A percentile compares a stretch with the other conserved stretches of the same genome.
Evolutionary conservation across 1,140 invertebrate species (phyloP).

Genomic region (Musca vetustissima): DNA sequence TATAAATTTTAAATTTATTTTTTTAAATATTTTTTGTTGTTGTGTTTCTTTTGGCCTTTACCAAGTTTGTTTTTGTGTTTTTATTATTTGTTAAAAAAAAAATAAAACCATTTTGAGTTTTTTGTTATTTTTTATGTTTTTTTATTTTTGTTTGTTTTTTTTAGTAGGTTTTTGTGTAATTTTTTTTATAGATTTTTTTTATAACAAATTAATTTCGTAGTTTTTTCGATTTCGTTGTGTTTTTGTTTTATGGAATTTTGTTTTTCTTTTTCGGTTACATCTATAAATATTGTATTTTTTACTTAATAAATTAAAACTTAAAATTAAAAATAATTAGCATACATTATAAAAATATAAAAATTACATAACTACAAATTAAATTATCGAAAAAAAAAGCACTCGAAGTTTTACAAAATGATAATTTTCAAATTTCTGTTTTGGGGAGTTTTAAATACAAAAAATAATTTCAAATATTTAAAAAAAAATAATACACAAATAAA

Average conservation of each 20-base stretch:
- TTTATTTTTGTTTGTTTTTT: slow-evolving; percentile 28
- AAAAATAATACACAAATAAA: slow-evolving; percentile 4
- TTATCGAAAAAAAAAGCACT: not conserved
- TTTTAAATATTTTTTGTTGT: not conserved
- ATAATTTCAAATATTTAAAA: too few species aligned
- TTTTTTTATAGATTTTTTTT: slow-evolving; percentile 28
- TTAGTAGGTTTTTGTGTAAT: slow-evolving; percentile 13
- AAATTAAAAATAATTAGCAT: not conserved
- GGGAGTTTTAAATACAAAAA: not conserved
- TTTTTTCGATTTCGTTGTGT: not conserved
- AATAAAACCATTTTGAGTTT: slow-evolving; percentile 7
- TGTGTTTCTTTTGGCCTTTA: slow-evolving; percentile 25
- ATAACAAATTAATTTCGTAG: slow-evolving; percentile 5
- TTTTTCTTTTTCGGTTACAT: too few species aligned
- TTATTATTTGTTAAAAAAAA: not conserved
- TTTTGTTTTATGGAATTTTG: too few species aligned
- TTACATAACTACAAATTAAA: slow-evolving; percentile 4
- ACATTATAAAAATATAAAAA: not conserved
- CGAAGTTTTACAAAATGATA: not conserved
- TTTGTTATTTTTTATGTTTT: slow-evolving; percentile 33
- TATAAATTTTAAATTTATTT: not conserved
- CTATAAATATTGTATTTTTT: too few species aligned
- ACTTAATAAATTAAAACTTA: too few species aligned
- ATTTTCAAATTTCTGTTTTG: not conserved
- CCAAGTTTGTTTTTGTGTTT: slow-evolving; percentile 31